Conservation (phyloP, 1,140 invertebrate genomes). For the Helicoverpa zea region DNA sequence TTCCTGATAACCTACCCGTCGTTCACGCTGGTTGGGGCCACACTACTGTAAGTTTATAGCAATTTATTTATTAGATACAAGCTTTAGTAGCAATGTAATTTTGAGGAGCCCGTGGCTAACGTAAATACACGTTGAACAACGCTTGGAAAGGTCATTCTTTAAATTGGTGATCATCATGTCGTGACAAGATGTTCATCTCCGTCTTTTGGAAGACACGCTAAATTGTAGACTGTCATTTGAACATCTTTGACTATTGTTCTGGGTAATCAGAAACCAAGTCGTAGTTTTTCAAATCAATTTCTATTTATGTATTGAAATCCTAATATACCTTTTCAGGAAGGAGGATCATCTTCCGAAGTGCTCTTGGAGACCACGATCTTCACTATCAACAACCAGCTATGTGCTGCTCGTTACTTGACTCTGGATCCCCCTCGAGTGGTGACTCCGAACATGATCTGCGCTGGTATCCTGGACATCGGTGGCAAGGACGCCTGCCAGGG, state of each 20-base stretch:
- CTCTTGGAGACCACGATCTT: constrained; percentile 69
- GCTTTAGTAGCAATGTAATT: neutral
- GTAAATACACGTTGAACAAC: too few relatives aligned
- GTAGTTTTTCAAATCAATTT: too few relatives aligned
- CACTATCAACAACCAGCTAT: constrained; percentile 61
- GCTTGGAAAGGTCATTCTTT: too few relatives aligned
- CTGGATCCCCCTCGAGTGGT: constrained; percentile 33
- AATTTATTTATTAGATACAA: neutral
- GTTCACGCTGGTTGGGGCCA: constrained; percentile 71
- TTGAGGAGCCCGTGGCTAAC: neutral
- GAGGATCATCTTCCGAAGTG: constrained; percentile 75
- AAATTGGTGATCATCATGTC: too few relatives aligned
- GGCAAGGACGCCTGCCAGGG: constrained; percentile 89
- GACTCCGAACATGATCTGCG: constrained; percentile 73
- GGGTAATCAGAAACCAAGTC: too few relatives aligned
- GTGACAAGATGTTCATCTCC: too few relatives aligned
- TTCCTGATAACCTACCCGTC: constrained; percentile 66
- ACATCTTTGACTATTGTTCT: too few relatives aligned
- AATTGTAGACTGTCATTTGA: too few relatives aligned
- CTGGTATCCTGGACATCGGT: constrained; percentile 63
- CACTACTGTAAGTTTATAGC: constrained; percentile 55
- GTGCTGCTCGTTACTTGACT: constrained; percentile 27
- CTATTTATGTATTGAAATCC: too few relatives aligned
- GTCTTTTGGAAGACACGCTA: too few relatives aligned
- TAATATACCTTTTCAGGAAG: constrained; percentile 55